These are phyloP conservation scores for Cosmia trapezina DNA, from an alignment of 2,888 invertebrate species.

Conservation along the genomic window DNA sequence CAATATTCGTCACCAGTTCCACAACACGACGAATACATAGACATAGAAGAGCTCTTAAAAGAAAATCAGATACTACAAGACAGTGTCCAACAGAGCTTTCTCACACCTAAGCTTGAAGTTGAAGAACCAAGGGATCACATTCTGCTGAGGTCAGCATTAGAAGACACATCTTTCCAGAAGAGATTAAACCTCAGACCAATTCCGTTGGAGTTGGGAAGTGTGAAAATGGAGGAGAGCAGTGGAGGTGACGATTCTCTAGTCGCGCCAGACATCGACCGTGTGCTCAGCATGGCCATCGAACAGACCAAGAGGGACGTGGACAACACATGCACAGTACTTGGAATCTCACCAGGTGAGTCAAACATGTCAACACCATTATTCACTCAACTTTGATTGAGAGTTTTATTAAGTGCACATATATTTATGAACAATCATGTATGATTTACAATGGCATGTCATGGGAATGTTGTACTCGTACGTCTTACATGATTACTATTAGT, in stretches of 20 bases:
- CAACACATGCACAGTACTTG: constrained; percentile 95
- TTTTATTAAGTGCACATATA: constrained; percentile 61
- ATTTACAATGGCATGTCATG: constrained; percentile 69
- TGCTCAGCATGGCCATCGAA: constrained; percentile 95
- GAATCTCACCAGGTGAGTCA: constrained; percentile 96
- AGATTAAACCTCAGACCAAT: constrained; percentile 95
- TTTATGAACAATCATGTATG: constrained; percentile 61
- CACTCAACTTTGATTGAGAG: constrained; percentile 48
- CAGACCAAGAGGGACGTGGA: constrained; percentile 96
- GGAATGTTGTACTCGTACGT: constrained; percentile 70
- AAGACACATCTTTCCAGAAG: constrained; percentile 96
- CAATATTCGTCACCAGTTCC: constrained; percentile 89
- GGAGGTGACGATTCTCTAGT: constrained; percentile 91
- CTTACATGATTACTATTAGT: constrained; percentile 68
- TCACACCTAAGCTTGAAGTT: constrained; percentile 90
- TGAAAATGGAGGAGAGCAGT: constrained; percentile 93
- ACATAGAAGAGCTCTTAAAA: constrained; percentile 91
- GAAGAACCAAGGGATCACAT: constrained; percentile 93
- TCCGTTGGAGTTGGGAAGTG: constrained; percentile 91
- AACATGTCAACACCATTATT: constrained; percentile 60
- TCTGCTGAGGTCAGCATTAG: constrained; percentile 94
- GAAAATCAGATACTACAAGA: constrained; percentile 90
- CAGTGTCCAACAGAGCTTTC: constrained; percentile 81
- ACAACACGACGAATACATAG: constrained; percentile 91
- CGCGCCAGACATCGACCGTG: constrained; percentile 95